Base-by-base conservation (phyloP, 2,888 invertebrate genomes). In the Cotesia congregata region DNA sequence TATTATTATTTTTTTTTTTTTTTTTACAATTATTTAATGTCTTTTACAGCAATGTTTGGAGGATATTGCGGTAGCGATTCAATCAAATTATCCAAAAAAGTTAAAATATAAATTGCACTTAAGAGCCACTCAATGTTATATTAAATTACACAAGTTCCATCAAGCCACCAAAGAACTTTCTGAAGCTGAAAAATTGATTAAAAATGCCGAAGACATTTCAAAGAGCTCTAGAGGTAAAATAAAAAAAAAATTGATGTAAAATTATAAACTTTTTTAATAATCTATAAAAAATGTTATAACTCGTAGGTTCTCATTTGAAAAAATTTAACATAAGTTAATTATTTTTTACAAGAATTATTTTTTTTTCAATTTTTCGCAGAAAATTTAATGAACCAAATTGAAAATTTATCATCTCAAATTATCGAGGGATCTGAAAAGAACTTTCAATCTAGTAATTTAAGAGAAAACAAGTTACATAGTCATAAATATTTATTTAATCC, bases 41-140 rank as follows among this genome's bases (percentile, higher is more conserved):
- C 12, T 50, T 20, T 59, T 62, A 9, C 15, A 64, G 74, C 59
- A 93, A 70, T 93, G 94, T 82, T 83, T 94, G 39, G 88, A 90
- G 78, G 95, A 95, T 87, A 92, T 94, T 41, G 89, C 92, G 30
- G 83, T 92, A 72, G 94, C 94, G 0, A 86, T 94, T 9, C 88
- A 91, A 60, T 90, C 91, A 80, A 91, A 92, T 7, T 95, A 94
- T 85, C 94, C 95, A 0, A 85, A 88, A 61, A 91, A 92, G 76
- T 90, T 93, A 71, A 89, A 89, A 41, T 92, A 93, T 83, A 96
- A 95, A 89, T 89, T 96, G 74, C 90, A 92, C 73, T 87, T 94
- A 17, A 91, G 95, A 38, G 91, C 92, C 82, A 93, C 92, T 0
- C 92, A 94, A 82, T 95, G 95, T 87, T 91, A 91, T 80, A 88